Evolutionary conservation across 2,888 invertebrate genomes (phyloP), one percentile per base, ranked within the genome.

Genomic region (Tipula vernalis): DNA sequence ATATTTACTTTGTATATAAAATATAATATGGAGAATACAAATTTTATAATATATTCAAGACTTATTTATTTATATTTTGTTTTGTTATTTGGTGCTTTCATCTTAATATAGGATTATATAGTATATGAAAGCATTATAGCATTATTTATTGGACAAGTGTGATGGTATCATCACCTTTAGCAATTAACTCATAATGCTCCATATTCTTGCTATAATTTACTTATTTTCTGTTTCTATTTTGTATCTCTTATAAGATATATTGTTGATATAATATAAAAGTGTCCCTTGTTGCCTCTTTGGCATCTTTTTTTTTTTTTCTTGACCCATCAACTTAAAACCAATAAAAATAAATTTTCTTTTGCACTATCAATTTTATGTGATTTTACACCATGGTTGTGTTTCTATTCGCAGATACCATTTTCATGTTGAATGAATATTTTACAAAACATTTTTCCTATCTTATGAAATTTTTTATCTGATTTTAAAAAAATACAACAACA

Each of bases 321-420:
- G 71, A 71, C 71, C 71, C 71, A 71, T 71, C 71, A 71, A 71
- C 71, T 71, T 71, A 71, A 71, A 71, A 71, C 71, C 71, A 71
- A 71, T 71, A 71, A 71, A 71, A 71, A 71, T 71, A 71, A 71
- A 71, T 71, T 28, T 71, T 71, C 71, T 71, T 71, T 28, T 28
- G 71, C 71, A 71, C 71, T 71, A 71, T 71, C 71, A 71, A 71
- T 71, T 28, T 71, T 18, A 71, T 44, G 10, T 44, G 3, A 39
- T 5, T 6, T 39, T 2, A 39, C 39, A 39, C 39, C 39, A 39
- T 28, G 28, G 6, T 39, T 39, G 0, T 3, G 6, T 39, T 2
- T 39, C 10, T 44, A 44, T 44, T 3, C 10, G 8, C 10, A 44
- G 0, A 44, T 10, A n/a, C n/a, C n/a, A n/a, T n/a, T n/a, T n/a